Evolutionary conservation across 2,888 invertebrate species (phyloP).

Genomic region (Stenodera caucasica): DNA sequence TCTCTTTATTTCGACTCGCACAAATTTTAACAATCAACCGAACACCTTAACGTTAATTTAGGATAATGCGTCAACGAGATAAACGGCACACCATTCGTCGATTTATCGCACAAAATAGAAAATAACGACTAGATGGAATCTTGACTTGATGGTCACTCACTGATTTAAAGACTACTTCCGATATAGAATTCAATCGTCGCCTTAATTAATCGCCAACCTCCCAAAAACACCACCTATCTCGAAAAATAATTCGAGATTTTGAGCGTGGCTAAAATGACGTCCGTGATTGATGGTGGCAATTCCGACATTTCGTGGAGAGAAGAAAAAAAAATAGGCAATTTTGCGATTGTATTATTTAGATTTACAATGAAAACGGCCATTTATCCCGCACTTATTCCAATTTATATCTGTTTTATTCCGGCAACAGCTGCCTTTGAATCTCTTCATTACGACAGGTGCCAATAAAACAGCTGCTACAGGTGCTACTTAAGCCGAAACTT

Average conservation of each 20-base stretch:
- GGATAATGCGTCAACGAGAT: background rate
- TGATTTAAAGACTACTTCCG: conserved; percentile 26
- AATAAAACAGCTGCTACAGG: background rate
- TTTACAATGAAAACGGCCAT: background rate
- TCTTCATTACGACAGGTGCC: background rate
- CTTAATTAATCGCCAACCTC: no score
- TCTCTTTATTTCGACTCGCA: background rate
- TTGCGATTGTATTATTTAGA: background rate
- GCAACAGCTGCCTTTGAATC: background rate
- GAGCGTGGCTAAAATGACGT: background rate
- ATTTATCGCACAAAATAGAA: conserved; percentile 7
- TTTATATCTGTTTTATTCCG: background rate
- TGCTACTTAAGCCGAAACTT: background rate
- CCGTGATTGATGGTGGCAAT: background rate
- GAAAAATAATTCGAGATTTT: background rate
- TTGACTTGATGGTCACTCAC: conserved; percentile 14
- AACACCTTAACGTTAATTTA: conserved; percentile 11
- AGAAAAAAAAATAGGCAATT: background rate
- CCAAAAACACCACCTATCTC: no score
- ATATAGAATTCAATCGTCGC: conserved; percentile 20
- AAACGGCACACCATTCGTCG: conserved; percentile 1
- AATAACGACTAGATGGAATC: background rate
- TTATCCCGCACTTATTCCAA: background rate
- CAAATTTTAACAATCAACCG: conserved; percentile 21
- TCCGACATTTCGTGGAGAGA: background rate